Evolutionary conservation across 2,797 vertebrate species (phyloP).

Genomic region (Petrocephalus sullivani): DNA sequence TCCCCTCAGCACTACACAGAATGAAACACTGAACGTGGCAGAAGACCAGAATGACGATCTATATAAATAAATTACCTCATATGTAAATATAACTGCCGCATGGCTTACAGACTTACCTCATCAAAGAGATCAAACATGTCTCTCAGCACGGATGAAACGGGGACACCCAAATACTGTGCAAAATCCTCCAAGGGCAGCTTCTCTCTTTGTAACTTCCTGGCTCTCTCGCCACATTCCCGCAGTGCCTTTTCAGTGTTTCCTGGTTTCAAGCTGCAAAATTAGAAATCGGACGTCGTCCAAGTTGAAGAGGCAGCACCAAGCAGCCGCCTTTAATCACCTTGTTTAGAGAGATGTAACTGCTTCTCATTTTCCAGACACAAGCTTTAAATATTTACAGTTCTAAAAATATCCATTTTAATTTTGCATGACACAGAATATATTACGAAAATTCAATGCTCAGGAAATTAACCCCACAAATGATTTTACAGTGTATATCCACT

Average conservation of each 20-base stretch:
- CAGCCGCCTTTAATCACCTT: not conserved
- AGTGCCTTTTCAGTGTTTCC: constrained; percentile 75
- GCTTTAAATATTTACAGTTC: not conserved
- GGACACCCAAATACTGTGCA: constrained; percentile 74
- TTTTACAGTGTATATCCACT: not conserved
- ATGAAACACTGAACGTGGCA: not conserved
- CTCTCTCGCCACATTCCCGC: constrained; percentile 67
- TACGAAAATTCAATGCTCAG: not conserved
- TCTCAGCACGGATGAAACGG: constrained; percentile 70
- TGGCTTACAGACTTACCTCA: constrained; percentile 65
- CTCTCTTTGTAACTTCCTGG: constrained; percentile 63
- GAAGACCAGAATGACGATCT: not conserved
- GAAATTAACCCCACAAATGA: not conserved
- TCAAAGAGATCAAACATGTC: constrained; percentile 88
- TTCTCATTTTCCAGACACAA: not conserved
- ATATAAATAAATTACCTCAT: not conserved
- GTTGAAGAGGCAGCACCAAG: not conserved
- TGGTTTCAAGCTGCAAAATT: constrained; percentile 71
- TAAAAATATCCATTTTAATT: not conserved
- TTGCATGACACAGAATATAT: not conserved
- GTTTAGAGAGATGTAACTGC: not conserved
- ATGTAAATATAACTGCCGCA: not conserved
- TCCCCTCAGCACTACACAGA: not conserved
- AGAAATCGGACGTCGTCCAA: not conserved
- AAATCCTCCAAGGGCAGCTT: constrained; percentile 70